Conservation (phyloP, 2,797 vertebrate genomes). For the Oceanodroma leucorhoa region DNA sequence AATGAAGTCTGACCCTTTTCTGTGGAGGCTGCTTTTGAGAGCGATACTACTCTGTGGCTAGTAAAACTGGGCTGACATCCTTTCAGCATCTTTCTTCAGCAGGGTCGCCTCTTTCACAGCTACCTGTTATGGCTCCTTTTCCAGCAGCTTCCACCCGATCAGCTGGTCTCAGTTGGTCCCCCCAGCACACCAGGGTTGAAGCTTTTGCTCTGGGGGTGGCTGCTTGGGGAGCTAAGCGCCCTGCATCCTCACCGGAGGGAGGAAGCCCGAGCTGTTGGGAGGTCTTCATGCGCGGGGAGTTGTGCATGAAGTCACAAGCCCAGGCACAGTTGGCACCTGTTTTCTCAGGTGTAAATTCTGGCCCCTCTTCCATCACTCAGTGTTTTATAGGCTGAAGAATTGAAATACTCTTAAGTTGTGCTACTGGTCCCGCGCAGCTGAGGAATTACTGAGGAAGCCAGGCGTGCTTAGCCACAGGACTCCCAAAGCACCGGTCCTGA, state of each 20-base stretch:
- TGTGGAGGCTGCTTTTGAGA: not conserved
- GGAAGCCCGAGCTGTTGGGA: not conserved
- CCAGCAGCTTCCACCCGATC: not conserved
- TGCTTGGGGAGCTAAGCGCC: not conserved
- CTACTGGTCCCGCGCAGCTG: not conserved
- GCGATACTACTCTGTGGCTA: rapidly evolving
- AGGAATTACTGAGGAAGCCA: not conserved
- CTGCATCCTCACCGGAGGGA: not conserved
- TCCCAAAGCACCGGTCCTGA: not conserved
- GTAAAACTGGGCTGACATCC: not conserved
- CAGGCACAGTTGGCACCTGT: not conserved
- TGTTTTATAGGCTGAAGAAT: not conserved
- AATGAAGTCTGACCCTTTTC: not conserved
- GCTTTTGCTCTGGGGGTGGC: not conserved
- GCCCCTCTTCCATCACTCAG: not conserved
- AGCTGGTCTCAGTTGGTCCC: not conserved
- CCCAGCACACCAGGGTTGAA: not conserved
- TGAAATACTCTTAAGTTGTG: not conserved
- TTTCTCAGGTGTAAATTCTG: not conserved
- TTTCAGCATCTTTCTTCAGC: not conserved
- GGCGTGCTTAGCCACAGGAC: not conserved
- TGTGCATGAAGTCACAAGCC: not conserved
- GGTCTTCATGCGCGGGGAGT: rapidly evolving
- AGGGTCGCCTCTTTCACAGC: not conserved
- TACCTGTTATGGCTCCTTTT: not conserved